phyloP scores from a whole-genome alignment of 2,888 invertebrate genomes.

The Macrophya alboannulata region DNA sequence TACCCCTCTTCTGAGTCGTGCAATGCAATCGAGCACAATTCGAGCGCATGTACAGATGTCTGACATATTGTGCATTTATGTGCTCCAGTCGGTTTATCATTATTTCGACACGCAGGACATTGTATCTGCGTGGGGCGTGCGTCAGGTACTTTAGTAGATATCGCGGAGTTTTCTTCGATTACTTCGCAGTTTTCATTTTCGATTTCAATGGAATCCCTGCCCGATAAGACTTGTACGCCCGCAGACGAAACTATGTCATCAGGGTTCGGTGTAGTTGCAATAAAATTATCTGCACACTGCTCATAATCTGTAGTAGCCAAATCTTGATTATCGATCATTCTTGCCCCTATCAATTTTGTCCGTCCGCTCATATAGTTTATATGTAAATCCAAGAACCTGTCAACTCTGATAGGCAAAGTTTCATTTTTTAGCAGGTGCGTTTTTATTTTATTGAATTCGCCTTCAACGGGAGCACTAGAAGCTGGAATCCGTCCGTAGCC shows the following conservation, averaged over 20 bases:
- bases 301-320: not conserved
- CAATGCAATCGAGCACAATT: not conserved
- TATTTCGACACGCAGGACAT: slow-evolving; percentile 20
- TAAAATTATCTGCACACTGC: too few relatives aligned
- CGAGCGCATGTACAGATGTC: slow-evolving; percentile 30
- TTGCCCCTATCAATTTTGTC: slow-evolving; percentile 41
- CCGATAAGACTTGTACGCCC: not conserved
- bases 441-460: slow-evolving; percentile 45
- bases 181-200: too few relatives aligned
- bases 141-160: too few relatives aligned
- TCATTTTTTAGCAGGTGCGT: slow-evolving; percentile 42
- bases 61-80: slow-evolving; percentile 14
- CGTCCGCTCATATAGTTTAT: slow-evolving; percentile 51
- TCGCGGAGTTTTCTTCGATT: too few relatives aligned
- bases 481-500: slow-evolving; percentile 55
- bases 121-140: not conserved
- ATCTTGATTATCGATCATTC: not conserved
- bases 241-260: not conserved
- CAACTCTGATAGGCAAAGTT: slow-evolving; percentile 28
- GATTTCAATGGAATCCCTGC: not conserved
- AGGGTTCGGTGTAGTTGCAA: too few relatives aligned
- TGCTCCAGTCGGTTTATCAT: slow-evolving; percentile 3
- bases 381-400: slow-evolving; percentile 38
- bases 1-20: slow-evolving; percentile 28
- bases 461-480: slow-evolving; percentile 49